These are phyloP conservation scores for Ondatra zibethicus DNA, from an alignment of 2,113 vertebrate genomes.

Conservation along the genomic window DNA sequence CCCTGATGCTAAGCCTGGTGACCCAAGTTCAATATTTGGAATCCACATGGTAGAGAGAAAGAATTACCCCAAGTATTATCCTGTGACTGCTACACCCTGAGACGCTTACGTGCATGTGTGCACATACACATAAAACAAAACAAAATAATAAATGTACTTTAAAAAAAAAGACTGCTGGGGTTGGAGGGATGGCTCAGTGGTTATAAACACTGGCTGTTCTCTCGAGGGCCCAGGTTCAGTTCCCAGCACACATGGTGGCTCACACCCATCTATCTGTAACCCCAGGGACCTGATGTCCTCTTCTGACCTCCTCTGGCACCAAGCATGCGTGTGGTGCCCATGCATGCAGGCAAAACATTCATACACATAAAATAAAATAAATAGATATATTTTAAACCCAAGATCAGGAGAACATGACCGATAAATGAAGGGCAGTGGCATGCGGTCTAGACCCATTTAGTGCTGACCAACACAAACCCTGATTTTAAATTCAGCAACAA, in stretches of 20 bases:
- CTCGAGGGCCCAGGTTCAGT: not conserved
- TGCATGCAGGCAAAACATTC: not conserved
- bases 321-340: not conserved
- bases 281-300: not conserved
- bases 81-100: not conserved
- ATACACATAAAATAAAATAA: not conserved
- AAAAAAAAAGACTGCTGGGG: no score
- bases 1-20: no score
- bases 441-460: not conserved
- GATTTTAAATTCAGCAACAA: conserved; percentile 43
- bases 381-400: not conserved
- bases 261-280: not conserved
- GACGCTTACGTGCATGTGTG: not conserved
- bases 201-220: not conserved
- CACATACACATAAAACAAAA: not conserved
- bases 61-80: not conserved
- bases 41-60: not conserved
- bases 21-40: not conserved
- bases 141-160: not conserved
- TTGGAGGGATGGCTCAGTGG: not conserved
- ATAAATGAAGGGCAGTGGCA: not conserved
- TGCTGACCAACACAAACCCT: not conserved
- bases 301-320: not conserved
- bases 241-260: not conserved
- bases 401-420: not conserved